These are phyloP conservation scores for Lapara coniferarum DNA, from an alignment of 2,888 invertebrate species.

Conservation along the genomic window DNA sequence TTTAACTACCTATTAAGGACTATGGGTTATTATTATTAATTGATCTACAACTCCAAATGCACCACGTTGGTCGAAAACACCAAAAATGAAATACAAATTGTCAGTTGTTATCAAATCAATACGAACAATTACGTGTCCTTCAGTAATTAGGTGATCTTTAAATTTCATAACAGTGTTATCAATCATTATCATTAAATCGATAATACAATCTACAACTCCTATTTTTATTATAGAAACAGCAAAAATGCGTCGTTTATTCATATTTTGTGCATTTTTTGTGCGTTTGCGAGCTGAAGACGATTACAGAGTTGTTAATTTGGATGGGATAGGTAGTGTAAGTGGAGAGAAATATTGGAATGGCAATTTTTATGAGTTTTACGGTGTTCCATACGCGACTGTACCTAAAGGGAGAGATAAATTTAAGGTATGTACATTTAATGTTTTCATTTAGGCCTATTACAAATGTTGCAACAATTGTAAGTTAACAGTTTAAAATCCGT, in stretches of 20 bases:
- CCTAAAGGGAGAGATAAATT: constrained; percentile 66
- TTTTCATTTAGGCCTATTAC: background rate
- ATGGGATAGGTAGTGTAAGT: constrained; percentile 57
- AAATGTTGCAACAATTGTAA: no score
- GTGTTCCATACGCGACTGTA: constrained; percentile 67
- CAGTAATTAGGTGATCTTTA: constrained; percentile 13
- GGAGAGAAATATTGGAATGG: constrained; percentile 75
- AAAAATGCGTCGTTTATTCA: constrained; percentile 52
- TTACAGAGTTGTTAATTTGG: constrained; percentile 52
- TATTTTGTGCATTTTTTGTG: constrained; percentile 47
- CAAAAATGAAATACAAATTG: background rate
- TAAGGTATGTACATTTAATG: constrained; percentile 53
- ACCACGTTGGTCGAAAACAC: background rate
- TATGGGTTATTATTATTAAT: background rate
- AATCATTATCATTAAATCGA: constrained; percentile 30
- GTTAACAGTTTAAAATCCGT: no score
- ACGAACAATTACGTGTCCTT: constrained; percentile 24
- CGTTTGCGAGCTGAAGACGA: constrained; percentile 47
- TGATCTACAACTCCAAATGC: no score
- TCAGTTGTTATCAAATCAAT: constrained; percentile 5
- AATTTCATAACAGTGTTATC: constrained; percentile 33
- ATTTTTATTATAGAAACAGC: constrained; percentile 31
- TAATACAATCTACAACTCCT: constrained; percentile 28
- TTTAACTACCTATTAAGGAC: no score
- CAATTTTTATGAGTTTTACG: constrained; percentile 71